Percentiles rank a stretch among this genome's conserved stretches.
Conservation (phyloP, 2,113 vertebrate species). For the Halcyon senegalensis region DNA sequence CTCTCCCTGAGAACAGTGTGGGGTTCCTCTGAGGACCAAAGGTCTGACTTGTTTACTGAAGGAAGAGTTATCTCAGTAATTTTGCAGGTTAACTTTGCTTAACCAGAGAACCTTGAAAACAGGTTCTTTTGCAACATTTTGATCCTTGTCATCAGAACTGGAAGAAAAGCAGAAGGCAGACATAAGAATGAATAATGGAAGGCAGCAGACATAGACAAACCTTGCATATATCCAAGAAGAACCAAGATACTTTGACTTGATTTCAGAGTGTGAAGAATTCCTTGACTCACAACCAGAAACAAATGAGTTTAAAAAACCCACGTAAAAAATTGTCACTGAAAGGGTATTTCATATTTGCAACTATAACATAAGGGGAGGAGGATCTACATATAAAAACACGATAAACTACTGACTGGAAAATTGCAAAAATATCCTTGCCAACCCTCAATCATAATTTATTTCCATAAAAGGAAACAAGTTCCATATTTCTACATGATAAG, state of each 20-base stretch:
- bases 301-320: not conserved
- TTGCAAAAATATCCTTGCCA: not conserved
- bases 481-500: not conserved
- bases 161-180: not conserved
- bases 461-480: not conserved
- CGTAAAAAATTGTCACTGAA: not conserved
- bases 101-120: not conserved
- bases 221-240: not conserved
- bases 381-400: not conserved
- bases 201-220: not conserved
- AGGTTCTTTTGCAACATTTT: not conserved
- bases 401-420: conserved; percentile 26
- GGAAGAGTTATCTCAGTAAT: not conserved
- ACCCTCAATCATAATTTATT: not conserved
- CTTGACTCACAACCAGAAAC: not conserved
- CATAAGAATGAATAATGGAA: not conserved
- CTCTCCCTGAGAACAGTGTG: not conserved
- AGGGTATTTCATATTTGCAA: not conserved
- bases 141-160: not conserved
- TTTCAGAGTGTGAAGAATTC: not conserved
- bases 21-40: not conserved
- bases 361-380: not conserved
- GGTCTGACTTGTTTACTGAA: not conserved
- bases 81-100: not conserved
- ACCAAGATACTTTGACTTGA: not conserved